Evolutionary conservation across 1,140 invertebrate species (phyloP), one percentile per base, ranked within the genome.

Genomic region (Andrena cerasifolii): DNA sequence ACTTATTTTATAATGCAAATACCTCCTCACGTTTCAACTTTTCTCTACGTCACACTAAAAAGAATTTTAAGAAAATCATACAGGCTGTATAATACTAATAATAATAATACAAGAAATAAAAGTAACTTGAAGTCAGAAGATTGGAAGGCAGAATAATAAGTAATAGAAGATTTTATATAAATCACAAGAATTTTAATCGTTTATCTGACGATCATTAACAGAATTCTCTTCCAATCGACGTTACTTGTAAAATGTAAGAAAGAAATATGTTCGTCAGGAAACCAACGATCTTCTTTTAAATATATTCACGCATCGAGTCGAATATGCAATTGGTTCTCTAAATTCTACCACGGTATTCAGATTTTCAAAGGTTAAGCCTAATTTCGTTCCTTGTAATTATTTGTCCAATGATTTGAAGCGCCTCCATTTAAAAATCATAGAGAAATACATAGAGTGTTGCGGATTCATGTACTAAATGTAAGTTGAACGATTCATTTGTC

Each of bases 401-500:
- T 77, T 77, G 74, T 77, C 65, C 74, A 51, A 61, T 77, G 16
- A 70, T 77, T 36, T 51, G 33, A 77, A 68, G 74, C 66, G 65
- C 40, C 40, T 36, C 49, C 28, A 16, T 40, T 67, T 68, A 16
- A 67, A 49, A 43, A 68, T 61, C 12, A 47, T 70, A 70, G 28
- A 51, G 74, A 70, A 70, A 70, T 40, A 77, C 56, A 59, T 70
- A 51, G 51, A 77, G 33, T 40, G 63, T 76, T 67, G 53, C 66
- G 68, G 51, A 68, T 76, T 68, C 28, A 62, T 71, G 24, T 56
- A 65, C 70, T 65, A 71, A 54, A 71, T 65, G 49, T 62, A 70
- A 68, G 49, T 66, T 78, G 71, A 78, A 80, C 26, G 51, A 77
- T 77, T 49, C 40, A 74, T 58, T 79, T 79, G 68, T 68, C 45